phyloP scores from a whole-genome alignment of 2,888 invertebrate species.

The Thyatira batis region DNA sequence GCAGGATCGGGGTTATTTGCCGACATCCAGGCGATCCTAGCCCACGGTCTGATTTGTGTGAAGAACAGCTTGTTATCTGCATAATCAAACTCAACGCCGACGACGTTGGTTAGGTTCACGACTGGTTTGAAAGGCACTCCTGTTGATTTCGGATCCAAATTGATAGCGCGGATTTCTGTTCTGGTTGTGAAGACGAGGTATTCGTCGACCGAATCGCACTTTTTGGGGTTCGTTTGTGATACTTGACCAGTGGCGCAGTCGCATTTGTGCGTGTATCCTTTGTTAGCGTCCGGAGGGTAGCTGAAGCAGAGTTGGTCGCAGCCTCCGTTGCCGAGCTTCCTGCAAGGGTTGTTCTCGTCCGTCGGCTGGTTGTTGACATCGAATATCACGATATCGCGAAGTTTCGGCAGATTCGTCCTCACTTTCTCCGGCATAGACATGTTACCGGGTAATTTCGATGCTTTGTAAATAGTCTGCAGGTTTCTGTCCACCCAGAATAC shows the following conservation, averaged over 20 bases:
- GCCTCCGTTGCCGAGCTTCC: slow-evolving; percentile 88
- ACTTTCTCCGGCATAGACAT: slow-evolving; percentile 86
- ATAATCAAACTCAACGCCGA: slow-evolving; percentile 97
- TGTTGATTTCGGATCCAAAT: slow-evolving; percentile 91
- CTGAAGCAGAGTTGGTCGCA: slow-evolving; percentile 98
- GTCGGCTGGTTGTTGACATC: slow-evolving; percentile 93
- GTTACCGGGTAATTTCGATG: slow-evolving; percentile 89
- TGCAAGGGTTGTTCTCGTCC: slow-evolving; percentile 91
- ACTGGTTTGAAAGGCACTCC: slow-evolving; percentile 93
- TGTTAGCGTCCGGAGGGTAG: slow-evolving; percentile 86
- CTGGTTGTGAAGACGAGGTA: slow-evolving; percentile 96
- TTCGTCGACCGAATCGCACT: slow-evolving; percentile 92
- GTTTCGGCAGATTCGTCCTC: slow-evolving; percentile 90
- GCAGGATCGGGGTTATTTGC: slow-evolving; percentile 85
- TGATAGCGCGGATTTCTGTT: slow-evolving; percentile 95
- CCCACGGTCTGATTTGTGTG: slow-evolving; percentile 96
- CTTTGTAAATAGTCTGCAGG: slow-evolving; percentile 90
- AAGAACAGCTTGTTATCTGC: slow-evolving; percentile 93
- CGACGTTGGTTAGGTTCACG: slow-evolving; percentile 94
- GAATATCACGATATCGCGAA: slow-evolving; percentile 95
- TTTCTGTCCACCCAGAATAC: slow-evolving; percentile 98
- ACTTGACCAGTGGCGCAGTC: slow-evolving; percentile 96
- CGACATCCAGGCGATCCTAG: slow-evolving; percentile 91
- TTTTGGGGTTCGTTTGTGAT: slow-evolving; percentile 83
- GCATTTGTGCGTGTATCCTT: slow-evolving; percentile 85